phyloP scores from a whole-genome alignment of 2,797 vertebrate species.

The Prionace glauca region DNA sequence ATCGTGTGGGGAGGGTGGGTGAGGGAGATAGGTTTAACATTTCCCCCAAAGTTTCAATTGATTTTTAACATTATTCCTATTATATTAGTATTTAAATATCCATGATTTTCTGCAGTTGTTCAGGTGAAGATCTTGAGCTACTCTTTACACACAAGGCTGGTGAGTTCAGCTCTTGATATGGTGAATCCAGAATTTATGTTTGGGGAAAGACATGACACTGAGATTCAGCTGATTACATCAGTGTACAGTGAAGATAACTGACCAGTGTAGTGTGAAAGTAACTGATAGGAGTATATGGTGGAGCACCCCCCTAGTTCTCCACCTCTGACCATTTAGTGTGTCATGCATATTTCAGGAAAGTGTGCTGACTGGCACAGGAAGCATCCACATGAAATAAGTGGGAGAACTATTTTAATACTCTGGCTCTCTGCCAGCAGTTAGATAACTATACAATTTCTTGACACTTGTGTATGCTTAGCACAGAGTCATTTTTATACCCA shows the following conservation, averaged over 20 bases:
- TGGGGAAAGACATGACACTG: background rate
- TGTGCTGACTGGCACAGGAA: background rate
- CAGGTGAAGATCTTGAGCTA: background rate
- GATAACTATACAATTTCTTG: background rate
- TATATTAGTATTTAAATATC: background rate
- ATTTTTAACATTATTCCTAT: background rate
- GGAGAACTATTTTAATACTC: background rate
- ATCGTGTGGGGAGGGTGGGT: background rate
- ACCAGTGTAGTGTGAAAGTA: background rate
- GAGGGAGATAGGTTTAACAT: background rate
- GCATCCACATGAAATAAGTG: background rate
- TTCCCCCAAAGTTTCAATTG: background rate
- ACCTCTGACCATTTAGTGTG: background rate
- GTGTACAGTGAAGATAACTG: background rate
- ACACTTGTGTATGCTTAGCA: background rate
- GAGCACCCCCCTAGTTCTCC: background rate
- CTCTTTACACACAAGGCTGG: background rate
- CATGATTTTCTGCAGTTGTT: background rate
- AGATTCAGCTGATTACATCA: background rate
- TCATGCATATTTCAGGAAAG: background rate
- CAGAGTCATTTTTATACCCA: background rate
- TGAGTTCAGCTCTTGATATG: background rate
- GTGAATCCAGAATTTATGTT: background rate
- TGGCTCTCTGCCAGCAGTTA: background rate
- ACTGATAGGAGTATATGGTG: background rate